A percentile compares a stretch with the other conserved stretches of the same genome.
phyloP scores from a whole-genome alignment of 2,888 invertebrate genomes.

The Danaus chrysippus region DNA sequence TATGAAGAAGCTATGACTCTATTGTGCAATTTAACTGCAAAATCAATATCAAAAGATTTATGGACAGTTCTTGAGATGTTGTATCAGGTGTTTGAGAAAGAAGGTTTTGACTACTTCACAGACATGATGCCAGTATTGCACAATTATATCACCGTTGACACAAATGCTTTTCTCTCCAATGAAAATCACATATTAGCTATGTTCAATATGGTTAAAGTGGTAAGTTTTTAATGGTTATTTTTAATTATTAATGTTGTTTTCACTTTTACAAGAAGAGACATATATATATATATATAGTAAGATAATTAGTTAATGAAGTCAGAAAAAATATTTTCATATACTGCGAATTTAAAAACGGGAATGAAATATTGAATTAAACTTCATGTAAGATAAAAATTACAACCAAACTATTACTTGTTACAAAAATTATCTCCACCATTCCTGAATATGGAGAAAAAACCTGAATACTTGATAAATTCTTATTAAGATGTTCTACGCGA shows the following conservation, averaged over 20 bases:
- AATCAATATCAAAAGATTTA: conserved; percentile 94
- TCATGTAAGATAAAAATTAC: no score
- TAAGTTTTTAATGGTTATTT: conserved; percentile 58
- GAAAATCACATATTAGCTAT: conserved; percentile 93
- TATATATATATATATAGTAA: no score
- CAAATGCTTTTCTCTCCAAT: conserved; percentile 93
- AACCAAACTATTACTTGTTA: no score
- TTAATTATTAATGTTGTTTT: background rate
- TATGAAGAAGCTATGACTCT: conserved; percentile 98
- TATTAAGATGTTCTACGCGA: no score
- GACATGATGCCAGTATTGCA: conserved; percentile 99
- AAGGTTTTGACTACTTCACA: conserved; percentile 96
- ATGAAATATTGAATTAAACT: no score
- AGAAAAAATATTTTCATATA: no score
- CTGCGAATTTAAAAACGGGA: no score
- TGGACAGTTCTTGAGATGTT: conserved; percentile 96
- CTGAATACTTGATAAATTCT: no score
- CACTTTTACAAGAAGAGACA: background rate
- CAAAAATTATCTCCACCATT: no score
- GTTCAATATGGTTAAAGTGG: conserved; percentile 96
- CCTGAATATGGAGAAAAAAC: no score
- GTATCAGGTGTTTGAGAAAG: conserved; percentile 94
- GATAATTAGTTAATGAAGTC: no score
- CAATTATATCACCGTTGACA: conserved; percentile 98
- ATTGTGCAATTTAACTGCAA: conserved; percentile 93